These are phyloP conservation scores for Silurus meridionalis DNA, from an alignment of 2,113 vertebrate genomes.

Conservation along the genomic window DNA sequence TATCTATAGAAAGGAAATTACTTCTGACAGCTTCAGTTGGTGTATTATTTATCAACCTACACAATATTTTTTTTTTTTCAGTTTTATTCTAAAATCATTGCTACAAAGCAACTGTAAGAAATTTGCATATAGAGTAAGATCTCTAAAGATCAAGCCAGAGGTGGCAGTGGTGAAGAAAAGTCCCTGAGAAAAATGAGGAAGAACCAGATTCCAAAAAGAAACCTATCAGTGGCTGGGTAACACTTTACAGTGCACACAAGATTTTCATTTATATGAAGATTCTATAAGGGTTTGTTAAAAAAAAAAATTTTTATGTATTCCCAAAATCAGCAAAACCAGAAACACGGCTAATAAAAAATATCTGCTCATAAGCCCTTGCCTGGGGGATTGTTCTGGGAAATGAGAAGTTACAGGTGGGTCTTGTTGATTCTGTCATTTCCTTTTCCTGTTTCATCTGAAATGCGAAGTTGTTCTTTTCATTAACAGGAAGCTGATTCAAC, in stretches of 20 bases:
- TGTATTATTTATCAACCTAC: not conserved
- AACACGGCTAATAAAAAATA: not conserved
- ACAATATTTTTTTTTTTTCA: not conserved
- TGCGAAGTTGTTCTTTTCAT: slow-evolving; percentile 50
- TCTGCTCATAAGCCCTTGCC: not conserved
- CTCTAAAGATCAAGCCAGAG: not conserved
- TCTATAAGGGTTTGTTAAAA: not conserved
- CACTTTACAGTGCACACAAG: not conserved
- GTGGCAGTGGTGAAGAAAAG: not conserved
- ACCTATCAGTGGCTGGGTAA: not conserved
- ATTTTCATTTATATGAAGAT: not conserved
- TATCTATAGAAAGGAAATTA: not conserved
- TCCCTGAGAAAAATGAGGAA: not conserved
- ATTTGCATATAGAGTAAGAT: not conserved
- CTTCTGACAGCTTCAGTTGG: not conserved
- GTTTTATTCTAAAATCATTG: not conserved
- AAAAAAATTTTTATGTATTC: not conserved
- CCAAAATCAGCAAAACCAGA: slow-evolving; percentile 9
- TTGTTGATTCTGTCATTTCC: slow-evolving; percentile 32
- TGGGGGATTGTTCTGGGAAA: slow-evolving; percentile 29
- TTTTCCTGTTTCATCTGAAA: slow-evolving; percentile 52
- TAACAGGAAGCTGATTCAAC: slow-evolving; percentile 34
- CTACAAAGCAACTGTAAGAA: not conserved
- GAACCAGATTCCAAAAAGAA: not conserved
- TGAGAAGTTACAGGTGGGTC: slow-evolving; percentile 46